phyloP scores from a whole-genome alignment of 2,888 invertebrate species.

The Plagodis dolabraria region DNA sequence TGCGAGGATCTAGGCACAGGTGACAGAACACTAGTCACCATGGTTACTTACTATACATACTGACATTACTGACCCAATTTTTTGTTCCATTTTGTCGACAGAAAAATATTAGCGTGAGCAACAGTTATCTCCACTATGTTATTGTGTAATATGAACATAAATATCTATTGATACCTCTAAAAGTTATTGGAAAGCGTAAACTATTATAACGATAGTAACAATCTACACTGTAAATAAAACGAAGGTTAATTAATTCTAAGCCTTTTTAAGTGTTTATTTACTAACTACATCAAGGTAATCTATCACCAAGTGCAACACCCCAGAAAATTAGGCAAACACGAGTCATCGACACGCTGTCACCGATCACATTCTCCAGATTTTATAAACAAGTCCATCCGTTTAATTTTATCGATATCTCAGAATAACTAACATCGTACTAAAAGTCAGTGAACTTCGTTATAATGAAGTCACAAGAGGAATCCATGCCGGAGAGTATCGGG shows the following conservation, averaged over 20 bases:
- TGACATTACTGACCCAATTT: too few relatives aligned
- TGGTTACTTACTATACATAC: too few relatives aligned
- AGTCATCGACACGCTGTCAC: conserved; percentile 23
- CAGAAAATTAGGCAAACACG: conserved; percentile 2
- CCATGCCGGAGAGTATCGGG: conserved; percentile 48
- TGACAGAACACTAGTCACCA: too few relatives aligned
- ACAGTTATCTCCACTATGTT: too few relatives aligned
- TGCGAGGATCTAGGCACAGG: too few relatives aligned
- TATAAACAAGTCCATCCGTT: conserved; percentile 31
- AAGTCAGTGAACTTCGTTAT: conserved; percentile 57
- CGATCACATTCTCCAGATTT: conserved; percentile 30
- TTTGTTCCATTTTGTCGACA: too few relatives aligned
- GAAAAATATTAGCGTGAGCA: too few relatives aligned
- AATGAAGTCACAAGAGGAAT: conserved; percentile 61
- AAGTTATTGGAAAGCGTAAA: too few relatives aligned
- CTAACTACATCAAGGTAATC: conserved; percentile 1
- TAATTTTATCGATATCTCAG: conserved; percentile 39
- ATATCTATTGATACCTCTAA: too few relatives aligned
- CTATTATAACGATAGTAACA: not conserved
- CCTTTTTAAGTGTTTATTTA: not conserved
- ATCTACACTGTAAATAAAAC: not conserved
- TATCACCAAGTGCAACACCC: conserved; percentile 8
- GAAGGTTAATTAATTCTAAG: not conserved
- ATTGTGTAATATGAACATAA: too few relatives aligned
- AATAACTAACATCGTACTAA: conserved; percentile 49